These are phyloP conservation scores for Mustelus asterias DNA, from an alignment of 2,113 vertebrate genomes.

Conservation along the genomic window DNA sequence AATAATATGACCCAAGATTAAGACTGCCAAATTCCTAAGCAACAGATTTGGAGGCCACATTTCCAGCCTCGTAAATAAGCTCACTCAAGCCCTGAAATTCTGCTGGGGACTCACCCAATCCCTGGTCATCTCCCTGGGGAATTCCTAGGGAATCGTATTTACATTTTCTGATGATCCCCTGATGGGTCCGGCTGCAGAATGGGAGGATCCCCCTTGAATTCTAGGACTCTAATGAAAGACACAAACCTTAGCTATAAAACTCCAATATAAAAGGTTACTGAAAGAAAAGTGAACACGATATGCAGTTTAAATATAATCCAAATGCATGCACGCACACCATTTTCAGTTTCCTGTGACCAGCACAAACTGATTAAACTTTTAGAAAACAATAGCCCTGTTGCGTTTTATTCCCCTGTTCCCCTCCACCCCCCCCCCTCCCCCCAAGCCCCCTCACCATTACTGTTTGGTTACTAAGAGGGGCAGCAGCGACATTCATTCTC, in stretches of 20 bases:
- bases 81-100: not conserved
- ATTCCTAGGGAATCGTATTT: not conserved
- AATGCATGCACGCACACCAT: not conserved
- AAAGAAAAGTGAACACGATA: not conserved
- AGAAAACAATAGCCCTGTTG: conserved; percentile 39
- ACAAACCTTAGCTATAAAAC: not conserved
- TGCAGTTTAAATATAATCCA: not conserved
- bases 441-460: not conserved
- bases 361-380: conserved; percentile 50
- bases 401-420: not conserved
- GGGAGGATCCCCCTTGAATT: not conserved
- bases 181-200: not conserved
- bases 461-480: not conserved
- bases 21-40: not conserved
- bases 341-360: conserved; percentile 48
- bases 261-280: not conserved
- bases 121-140: not conserved
- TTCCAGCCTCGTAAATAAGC: not conserved
- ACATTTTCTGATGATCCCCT: not conserved
- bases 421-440: not conserved
- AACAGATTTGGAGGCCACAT: not conserved
- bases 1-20: not conserved
- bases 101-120: not conserved
- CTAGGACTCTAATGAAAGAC: not conserved
- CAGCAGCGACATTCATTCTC: no score